Conservation (phyloP, 2,888 invertebrate species). For the Cheilosia vulpina region DNA sequence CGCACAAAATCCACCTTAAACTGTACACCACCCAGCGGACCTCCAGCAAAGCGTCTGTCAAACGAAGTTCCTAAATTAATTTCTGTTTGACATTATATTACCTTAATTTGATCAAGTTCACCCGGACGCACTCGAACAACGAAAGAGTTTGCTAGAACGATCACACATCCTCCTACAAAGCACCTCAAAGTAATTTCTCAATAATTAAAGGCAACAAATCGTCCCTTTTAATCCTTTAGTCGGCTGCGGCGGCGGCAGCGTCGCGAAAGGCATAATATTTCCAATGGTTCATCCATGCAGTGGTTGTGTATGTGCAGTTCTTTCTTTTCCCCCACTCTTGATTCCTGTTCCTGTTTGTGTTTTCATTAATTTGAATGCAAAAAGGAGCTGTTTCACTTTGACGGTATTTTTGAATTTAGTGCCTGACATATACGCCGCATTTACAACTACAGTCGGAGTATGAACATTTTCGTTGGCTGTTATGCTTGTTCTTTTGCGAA, state of each 20-base stretch:
- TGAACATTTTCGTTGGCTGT: background rate
- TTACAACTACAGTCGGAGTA: background rate
- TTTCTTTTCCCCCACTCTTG: background rate
- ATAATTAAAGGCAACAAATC: constrained; percentile 12
- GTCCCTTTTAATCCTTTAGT: background rate
- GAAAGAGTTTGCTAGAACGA: constrained; percentile 12
- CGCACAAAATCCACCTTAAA: too few species aligned
- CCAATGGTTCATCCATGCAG: constrained; percentile 32
- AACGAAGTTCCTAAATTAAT: too few species aligned
- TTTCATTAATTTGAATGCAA: constrained; percentile 51
- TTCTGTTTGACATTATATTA: background rate
- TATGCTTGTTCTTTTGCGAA: background rate
- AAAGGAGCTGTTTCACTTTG: constrained; percentile 34
- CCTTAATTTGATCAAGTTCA: background rate
- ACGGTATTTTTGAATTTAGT: constrained; percentile 32
- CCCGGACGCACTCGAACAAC: background rate
- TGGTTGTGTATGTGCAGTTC: constrained; percentile 28
- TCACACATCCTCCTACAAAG: background rate
- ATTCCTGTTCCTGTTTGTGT: constrained; percentile 23
- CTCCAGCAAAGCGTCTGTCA: too few species aligned
- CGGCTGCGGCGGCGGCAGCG: background rate
- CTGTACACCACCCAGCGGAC: too few species aligned
- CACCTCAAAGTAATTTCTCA: constrained; percentile 10
- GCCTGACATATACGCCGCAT: background rate
- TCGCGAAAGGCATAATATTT: constrained; percentile 20